These are phyloP conservation scores for Drosophila melanogaster DNA, from an alignment of 1,140 invertebrate genomes.

Conservation along the genomic window DNA sequence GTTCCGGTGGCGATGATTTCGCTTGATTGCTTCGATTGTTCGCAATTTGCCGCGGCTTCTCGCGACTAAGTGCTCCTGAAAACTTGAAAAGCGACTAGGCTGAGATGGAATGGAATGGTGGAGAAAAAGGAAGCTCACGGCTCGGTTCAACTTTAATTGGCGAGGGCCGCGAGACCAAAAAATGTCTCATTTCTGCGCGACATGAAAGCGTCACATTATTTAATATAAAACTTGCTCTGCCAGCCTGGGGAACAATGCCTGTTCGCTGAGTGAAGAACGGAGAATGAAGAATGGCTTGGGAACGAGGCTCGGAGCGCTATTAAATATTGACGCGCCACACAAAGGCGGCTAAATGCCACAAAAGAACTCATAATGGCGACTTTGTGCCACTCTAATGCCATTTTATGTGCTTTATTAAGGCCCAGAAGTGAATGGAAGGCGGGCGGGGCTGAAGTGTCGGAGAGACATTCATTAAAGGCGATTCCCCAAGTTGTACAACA, in stretches of 20 bases:
- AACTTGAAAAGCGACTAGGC: slow-evolving; percentile 46
- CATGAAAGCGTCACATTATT: slow-evolving; percentile 58
- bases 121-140: slow-evolving; percentile 23
- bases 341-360: slow-evolving; percentile 78
- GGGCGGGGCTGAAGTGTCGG: background rate
- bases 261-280: background rate
- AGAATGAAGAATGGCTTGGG: slow-evolving; percentile 11
- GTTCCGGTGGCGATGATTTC: slow-evolving; percentile 68
- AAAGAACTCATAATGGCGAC: slow-evolving; percentile 81
- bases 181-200: slow-evolving; percentile 36
- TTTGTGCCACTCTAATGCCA: slow-evolving; percentile 77
- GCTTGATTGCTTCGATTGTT: slow-evolving; percentile 80
- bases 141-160: slow-evolving; percentile 45
- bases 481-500: slow-evolving; percentile 43
- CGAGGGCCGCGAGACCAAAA: slow-evolving; percentile 10
- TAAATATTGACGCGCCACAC: slow-evolving; percentile 75
- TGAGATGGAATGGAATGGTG: slow-evolving; percentile 23
- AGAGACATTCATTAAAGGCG: slow-evolving; percentile 37
- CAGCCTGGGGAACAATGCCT: slow-evolving; percentile 38
- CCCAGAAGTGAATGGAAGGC: slow-evolving; percentile 4
- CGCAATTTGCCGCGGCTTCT: slow-evolving; percentile 48
- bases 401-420: slow-evolving; percentile 77
- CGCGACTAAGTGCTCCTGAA: slow-evolving; percentile 36
- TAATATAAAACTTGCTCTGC: slow-evolving; percentile 57
- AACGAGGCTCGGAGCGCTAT: slow-evolving; percentile 54